Evolutionary conservation across 2,797 vertebrate genomes (phyloP), one percentile per base, ranked within the genome.

Genomic region (Onychomys torridus): DNA sequence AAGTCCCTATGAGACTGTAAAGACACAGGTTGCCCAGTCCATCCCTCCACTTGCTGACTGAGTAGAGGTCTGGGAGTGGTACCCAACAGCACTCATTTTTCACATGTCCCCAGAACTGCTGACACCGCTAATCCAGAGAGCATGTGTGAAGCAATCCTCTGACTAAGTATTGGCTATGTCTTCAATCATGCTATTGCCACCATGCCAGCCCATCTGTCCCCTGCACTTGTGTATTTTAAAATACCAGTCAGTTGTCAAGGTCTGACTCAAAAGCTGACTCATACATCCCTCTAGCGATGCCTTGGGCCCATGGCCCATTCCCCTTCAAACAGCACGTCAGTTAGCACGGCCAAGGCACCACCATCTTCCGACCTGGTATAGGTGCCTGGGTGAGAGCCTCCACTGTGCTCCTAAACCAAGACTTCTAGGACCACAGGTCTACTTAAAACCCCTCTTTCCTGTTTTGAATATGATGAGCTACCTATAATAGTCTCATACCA

Each of bases 381-480:
- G 25, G 32, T 4, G 27, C 46, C 25, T n/a, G 17, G 23, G 37
- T 1, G 52, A 63, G n/a, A 29, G 59, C n/a, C 86, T 78, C 25
- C 5, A 49, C 5, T 69, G 32, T 4, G 3, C 71, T 84, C 79
- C 63, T 69, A 90, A 76, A 59, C 57, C 27, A 34, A 3, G 40
- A 49, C 37, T 67, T 85, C n/a, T 52, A 89, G 29, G 43, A 14
- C 27, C n/a, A 27, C 17, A 67, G 32, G 14, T 59, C 25, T 52
- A 55, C 79, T 86, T 71, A 67, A 79, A 84, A 76, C 49, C 12
- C 82, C 23, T 37, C 25, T 92, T 75, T 93, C 49, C 55, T 93
- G 40, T 55, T 95, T 93, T 76, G 57, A 94, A 89, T 67, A 63
- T 90, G 17, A 78, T 49, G 34, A 43, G 5, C 40, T n/a, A 43